phyloP scores from a whole-genome alignment of 2,888 invertebrate genomes.

The Nysson spinosus region DNA sequence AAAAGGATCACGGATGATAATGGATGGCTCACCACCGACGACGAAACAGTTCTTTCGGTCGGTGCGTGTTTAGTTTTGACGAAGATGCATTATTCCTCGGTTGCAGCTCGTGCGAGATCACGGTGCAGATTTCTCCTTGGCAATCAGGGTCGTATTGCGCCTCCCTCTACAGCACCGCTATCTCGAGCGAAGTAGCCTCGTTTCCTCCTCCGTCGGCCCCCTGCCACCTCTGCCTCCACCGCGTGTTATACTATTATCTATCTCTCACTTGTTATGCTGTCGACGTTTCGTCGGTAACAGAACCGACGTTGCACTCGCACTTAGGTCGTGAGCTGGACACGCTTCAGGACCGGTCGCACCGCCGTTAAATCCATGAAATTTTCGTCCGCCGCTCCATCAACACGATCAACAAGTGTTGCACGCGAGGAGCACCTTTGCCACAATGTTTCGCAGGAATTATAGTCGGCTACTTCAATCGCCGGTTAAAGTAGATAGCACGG shows the following conservation, averaged over 20 bases:
- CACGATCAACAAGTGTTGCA: conserved; percentile 40
- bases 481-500: neutral
- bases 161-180: conserved; percentile 54
- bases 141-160: conserved; percentile 63
- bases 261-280: conserved; percentile 59
- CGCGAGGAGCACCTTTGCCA: conserved; percentile 9
- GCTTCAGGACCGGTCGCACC: conserved; percentile 44
- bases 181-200: conserved; percentile 56
- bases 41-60: neutral
- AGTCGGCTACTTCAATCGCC: neutral
- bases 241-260: conserved; percentile 55
- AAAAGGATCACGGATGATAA: too few relatives aligned
- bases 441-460: conserved; percentile 15
- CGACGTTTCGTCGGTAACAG: conserved; percentile 48
- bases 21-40: too few relatives aligned
- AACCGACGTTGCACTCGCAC: conserved; percentile 38
- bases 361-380: conserved; percentile 39
- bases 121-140: conserved; percentile 62
- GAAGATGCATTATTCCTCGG: conserved; percentile 35
- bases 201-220: conserved; percentile 60
- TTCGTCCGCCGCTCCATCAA: conserved; percentile 9
- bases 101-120: conserved; percentile 50
- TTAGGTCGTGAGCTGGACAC: conserved; percentile 12
- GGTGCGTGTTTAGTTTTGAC: conserved; percentile 13
- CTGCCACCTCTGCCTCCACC: too few relatives aligned